A percentile compares a stretch with the other conserved stretches of the same genome.
phyloP scores from a whole-genome alignment of 92 coral and sea anemone genomes.

The Palythoa heliodiscus region DNA sequence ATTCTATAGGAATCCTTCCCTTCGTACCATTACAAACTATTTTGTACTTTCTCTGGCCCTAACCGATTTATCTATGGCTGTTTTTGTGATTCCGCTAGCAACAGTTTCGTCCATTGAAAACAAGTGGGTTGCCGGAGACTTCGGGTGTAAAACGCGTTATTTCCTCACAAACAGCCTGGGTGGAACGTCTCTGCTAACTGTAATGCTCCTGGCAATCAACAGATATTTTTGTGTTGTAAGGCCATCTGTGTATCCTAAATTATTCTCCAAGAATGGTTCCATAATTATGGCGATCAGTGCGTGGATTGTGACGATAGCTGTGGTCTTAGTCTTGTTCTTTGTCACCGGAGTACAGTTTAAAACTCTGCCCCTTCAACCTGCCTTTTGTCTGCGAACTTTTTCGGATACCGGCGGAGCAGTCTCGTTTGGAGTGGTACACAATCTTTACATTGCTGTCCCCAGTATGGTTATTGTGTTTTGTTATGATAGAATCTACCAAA shows the following conservation, averaged over 20 bases:
- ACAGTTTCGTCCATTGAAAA: conserved; percentile 18
- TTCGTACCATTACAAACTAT: conserved; percentile 23
- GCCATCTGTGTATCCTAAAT: background rate
- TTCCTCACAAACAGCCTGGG: conserved; percentile 27
- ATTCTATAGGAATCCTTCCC: conserved; percentile 26
- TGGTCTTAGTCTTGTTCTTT: conserved; percentile 15
- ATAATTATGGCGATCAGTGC: background rate
- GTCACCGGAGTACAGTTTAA: conserved; percentile 21
- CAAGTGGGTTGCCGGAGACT: conserved; percentile 24
- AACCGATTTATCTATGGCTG: conserved; percentile 21
- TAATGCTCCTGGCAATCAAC: conserved; percentile 31
- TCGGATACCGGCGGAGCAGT: background rate
- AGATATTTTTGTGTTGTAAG: conserved; percentile 37
- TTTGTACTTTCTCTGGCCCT: conserved; percentile 29
- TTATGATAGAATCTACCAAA: conserved; percentile 18
- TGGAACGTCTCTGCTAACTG: conserved; percentile 27
- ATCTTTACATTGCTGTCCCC: conserved; percentile 13
- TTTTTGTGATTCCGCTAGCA: conserved; percentile 27
- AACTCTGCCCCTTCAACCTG: conserved; percentile 7
- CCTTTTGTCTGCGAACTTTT: conserved; percentile 18
- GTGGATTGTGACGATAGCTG: conserved; percentile 12
- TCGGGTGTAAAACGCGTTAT: conserved; percentile 17
- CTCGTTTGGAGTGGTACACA: background rate
- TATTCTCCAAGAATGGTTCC: conserved; percentile 22
- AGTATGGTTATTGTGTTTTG: conserved; percentile 7